Evolutionary conservation across 2,113 vertebrate species (phyloP), one percentile per base, ranked within the genome.

Genomic region (Cynocephalus volans): DNA sequence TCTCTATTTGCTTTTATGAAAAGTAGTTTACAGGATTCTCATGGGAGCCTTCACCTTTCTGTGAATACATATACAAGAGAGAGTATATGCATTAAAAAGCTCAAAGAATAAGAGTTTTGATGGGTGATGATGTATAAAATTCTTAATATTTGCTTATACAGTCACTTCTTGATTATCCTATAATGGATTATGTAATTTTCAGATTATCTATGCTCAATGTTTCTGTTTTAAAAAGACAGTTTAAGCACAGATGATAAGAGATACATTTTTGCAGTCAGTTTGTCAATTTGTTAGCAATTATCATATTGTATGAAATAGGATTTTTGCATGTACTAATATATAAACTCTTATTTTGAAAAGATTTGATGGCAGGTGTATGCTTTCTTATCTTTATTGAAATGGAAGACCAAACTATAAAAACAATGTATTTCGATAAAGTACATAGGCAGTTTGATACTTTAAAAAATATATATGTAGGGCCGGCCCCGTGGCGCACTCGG

Each of bases 81-180:
- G 45, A 90, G 45, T 6, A 0, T 17, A 45, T 52, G 33, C 33
- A 50, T 18, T 81, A 45, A 82, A 94, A 93, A 94, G 24, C 82
- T 93, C 72, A 84, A 85, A 89, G 85, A 87, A 41, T 56, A 92
- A 60, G 56, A 88, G 72, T 79, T 93, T 70, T 60, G 50, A 88
- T 85, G 77, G 18, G 60, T 94, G 93, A 96, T 90, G 95, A 88
- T 85, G 72, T 94, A 89, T 82, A 75, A 97, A 98, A 97, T 95
- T 81, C 56, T 75, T 69, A 69, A 33, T 94, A 79, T 75, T 95
- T 97, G 88, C 58, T 94, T 95, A 62, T 69, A 82, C 24, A 48
- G 1, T 89, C 24, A 76, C 72, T 52, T 97, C 69, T 95, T 96
- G 56, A 95, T 95, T 97, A 90, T 54, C 26, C 77, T 95, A 9